Evolutionary conservation across 2,888 invertebrate species (phyloP).

Genomic region (Nasonovia ribisnigri): DNA sequence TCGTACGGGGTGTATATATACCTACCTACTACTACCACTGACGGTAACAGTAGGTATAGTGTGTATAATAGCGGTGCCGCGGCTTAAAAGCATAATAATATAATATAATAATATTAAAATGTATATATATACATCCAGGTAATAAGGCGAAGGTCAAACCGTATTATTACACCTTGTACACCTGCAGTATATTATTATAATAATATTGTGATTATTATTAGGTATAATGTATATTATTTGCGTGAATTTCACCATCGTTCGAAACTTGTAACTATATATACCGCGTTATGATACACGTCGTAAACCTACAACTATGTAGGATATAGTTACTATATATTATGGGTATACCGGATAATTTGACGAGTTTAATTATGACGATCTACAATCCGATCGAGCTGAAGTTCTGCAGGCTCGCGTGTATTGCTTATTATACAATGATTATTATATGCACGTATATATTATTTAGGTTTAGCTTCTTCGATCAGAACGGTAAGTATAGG

Average conservation of each 20-base stretch:
- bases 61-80: not conserved
- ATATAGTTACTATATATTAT: too few relatives aligned
- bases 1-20: not conserved
- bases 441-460: not conserved
- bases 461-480: not conserved
- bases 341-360: not conserved
- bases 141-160: conserved; percentile 34
- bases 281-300: too few relatives aligned
- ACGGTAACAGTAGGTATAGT: not conserved
- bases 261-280: not conserved
- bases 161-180: conserved; percentile 23
- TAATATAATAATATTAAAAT: not conserved
- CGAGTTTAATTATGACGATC: not conserved
- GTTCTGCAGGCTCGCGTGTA: not conserved
- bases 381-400: not conserved
- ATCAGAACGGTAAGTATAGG: not conserved
- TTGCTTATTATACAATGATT: not conserved
- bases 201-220: conserved; percentile 3
- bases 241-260: not conserved
- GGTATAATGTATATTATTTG: not conserved
- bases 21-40: not conserved
- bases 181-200: not conserved
- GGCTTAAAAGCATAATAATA: not conserved
- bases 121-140: too few relatives aligned
- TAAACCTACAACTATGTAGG: too few relatives aligned